phyloP scores from a whole-genome alignment of 2,797 vertebrate species.

The Acanthiza pusilla region DNA sequence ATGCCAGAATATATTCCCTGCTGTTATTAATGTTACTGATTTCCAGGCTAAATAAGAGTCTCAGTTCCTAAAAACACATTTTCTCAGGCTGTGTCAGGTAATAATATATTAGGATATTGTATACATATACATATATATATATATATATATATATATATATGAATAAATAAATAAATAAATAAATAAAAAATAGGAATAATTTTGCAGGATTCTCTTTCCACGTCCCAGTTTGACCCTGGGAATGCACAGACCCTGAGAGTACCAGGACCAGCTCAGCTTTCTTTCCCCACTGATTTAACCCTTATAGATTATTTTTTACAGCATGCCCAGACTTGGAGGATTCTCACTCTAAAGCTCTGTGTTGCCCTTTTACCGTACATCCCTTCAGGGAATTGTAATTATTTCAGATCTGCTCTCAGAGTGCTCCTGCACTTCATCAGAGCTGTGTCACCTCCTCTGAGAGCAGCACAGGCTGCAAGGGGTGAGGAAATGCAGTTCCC shows the following conservation, averaged over 20 bases:
- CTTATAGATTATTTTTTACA: neutral
- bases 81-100: neutral
- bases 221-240: neutral
- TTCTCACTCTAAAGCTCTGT: neutral
- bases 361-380: neutral
- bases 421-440: neutral
- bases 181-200: too few species aligned
- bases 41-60: neutral
- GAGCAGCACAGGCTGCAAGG: neutral
- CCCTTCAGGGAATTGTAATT: neutral
- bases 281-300: neutral
- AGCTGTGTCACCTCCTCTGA: neutral
- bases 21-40: neutral
- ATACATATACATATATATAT: too few species aligned
- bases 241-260: neutral
- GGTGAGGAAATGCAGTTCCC: neutral
- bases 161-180: too few species aligned
- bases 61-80: neutral
- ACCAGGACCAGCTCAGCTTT: neutral
- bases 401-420: neutral
- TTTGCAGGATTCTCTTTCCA: neutral
- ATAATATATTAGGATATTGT: too few species aligned
- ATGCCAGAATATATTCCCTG: neutral
- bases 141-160: too few species aligned
- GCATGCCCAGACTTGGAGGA: neutral